Conservation (phyloP, 2,797 vertebrate species). For the Urosaurus nigricauda region DNA sequence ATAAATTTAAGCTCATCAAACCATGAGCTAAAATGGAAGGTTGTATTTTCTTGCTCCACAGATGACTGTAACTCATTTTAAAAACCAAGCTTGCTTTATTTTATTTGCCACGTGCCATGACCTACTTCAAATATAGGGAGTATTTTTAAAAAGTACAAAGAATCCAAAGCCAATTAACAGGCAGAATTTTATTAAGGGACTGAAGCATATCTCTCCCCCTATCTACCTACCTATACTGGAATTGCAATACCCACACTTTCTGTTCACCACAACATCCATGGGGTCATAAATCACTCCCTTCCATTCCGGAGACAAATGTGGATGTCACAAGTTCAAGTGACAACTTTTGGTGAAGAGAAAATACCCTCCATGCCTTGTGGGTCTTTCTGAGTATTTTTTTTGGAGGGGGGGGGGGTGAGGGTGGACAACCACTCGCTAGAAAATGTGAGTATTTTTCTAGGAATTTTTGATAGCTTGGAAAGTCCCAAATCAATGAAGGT, state of each 20-base stretch:
- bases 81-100: background rate
- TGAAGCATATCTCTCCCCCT: too few species aligned
- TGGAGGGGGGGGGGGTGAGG: background rate
- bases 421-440: background rate
- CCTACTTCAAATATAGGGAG: background rate
- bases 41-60: background rate
- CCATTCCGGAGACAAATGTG: background rate
- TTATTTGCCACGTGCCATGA: background rate
- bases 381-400: background rate
- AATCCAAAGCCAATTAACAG: slow-evolving; percentile 5
- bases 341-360: too few species aligned
- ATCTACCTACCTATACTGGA: background rate
- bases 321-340: background rate
- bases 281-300: background rate
- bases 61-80: slow-evolving; percentile 8
- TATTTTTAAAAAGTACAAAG: background rate
- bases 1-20: slow-evolving; percentile 24
- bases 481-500: too few species aligned
- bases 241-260: background rate
- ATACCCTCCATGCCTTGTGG: too few species aligned
- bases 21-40: slow-evolving; percentile 33
- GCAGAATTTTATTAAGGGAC: background rate
- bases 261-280: background rate
- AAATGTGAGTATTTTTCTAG: background rate
- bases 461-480: background rate